Percentiles rank a stretch among this genome's conserved stretches.
Conservation (phyloP, 2,113 vertebrate species). For the Pedetes capensis region DNA sequence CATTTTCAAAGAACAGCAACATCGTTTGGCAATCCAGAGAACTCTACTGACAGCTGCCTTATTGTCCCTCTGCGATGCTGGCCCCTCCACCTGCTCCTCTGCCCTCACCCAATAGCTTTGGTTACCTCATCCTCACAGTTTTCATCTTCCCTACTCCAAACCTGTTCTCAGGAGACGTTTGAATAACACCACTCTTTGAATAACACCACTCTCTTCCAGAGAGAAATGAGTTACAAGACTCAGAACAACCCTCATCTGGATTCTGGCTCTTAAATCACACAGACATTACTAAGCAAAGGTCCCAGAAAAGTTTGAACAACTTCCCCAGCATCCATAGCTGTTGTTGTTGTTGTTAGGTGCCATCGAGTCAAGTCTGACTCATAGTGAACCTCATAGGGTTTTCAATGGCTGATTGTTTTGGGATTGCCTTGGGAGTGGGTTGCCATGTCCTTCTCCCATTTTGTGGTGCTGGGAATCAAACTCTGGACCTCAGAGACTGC, state of each 20-base stretch:
- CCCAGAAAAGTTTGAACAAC: constrained; percentile 49
- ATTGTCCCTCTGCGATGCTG: no score
- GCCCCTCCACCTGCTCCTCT: no score
- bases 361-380: no score
- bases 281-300: constrained; percentile 39
- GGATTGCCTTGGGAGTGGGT: no score
- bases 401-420: no score
- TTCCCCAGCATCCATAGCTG: constrained; percentile 59
- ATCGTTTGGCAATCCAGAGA: background rate
- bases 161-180: background rate
- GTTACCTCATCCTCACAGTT: background rate
- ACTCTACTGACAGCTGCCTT: no score
- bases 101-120: background rate
- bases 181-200: background rate
- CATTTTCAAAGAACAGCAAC: no score
- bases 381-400: no score
- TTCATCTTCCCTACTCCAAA: background rate
- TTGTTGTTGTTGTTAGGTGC: no score
- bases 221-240: background rate
- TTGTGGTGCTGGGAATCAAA: no score
- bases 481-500: no score
- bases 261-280: constrained; percentile 45
- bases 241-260: background rate
- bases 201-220: background rate
- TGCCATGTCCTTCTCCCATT: no score